Conservation (phyloP, 1,140 invertebrate species). For the Neodiprion pinetum region DNA sequence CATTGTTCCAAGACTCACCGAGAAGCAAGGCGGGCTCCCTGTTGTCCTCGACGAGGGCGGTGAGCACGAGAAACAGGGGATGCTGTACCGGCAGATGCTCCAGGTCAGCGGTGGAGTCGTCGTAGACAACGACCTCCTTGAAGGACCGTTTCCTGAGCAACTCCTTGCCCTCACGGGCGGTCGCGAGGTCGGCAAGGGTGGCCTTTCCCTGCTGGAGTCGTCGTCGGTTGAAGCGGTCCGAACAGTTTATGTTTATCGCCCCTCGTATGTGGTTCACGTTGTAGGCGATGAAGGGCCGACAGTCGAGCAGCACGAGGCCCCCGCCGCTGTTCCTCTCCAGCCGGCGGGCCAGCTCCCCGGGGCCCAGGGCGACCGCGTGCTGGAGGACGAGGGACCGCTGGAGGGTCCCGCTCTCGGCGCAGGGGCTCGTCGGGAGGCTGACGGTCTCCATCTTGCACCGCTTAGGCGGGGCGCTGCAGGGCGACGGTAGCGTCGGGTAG, state of each 20-base stretch:
- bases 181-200: conserved; percentile 72
- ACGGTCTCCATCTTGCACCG: conserved; percentile 66
- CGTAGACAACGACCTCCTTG: conserved; percentile 74
- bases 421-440: conserved; percentile 66
- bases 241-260: conserved; percentile 79
- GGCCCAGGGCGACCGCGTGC: conserved; percentile 45
- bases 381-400: conserved; percentile 61
- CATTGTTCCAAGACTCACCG: conserved; percentile 66
- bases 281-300: conserved; percentile 76
- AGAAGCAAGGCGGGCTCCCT: conserved; percentile 72
- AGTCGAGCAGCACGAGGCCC: conserved; percentile 70
- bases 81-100: conserved; percentile 66
- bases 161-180: conserved; percentile 70
- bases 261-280: conserved; percentile 76
- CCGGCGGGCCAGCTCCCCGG: conserved; percentile 42
- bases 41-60: conserved; percentile 74
- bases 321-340: conserved; percentile 27
- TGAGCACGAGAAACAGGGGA: conserved; percentile 73
- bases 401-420: conserved; percentile 63
- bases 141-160: conserved; percentile 64
- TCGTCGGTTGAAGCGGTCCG: conserved; percentile 75
- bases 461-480: conserved; percentile 52
- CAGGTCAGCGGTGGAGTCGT: conserved; percentile 70
- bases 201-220: conserved; percentile 74
- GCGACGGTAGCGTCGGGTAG: conserved; percentile 24